Percentiles rank a stretch among this genome's conserved stretches.
These are phyloP conservation scores for Ophonus ardosiacus DNA, from an alignment of 2,888 invertebrate species.

Conservation along the genomic window DNA sequence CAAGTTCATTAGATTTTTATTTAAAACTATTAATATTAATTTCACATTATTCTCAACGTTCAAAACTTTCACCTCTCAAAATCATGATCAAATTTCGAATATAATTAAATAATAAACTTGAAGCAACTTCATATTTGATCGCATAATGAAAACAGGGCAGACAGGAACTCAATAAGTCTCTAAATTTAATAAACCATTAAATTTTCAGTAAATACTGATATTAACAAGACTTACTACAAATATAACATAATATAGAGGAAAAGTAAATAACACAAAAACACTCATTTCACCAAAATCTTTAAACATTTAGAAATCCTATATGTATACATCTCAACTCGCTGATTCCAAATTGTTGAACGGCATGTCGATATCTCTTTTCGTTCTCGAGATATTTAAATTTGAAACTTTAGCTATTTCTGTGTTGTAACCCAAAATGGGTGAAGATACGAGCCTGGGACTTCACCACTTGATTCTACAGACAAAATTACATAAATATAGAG, in stretches of 20 bases:
- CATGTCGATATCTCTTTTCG: too few species aligned
- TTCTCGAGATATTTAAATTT: too few species aligned
- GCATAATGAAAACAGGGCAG: neutral
- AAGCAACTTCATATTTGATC: neutral
- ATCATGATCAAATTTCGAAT: neutral
- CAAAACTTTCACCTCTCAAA: neutral
- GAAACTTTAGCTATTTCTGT: too few species aligned
- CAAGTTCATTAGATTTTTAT: neutral
- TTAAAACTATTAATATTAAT: neutral
- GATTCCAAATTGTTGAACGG: too few species aligned
- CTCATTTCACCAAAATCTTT: too few species aligned
- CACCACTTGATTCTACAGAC: too few species aligned
- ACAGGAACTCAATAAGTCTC: neutral
- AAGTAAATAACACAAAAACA: neutral
- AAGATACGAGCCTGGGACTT: too few species aligned
- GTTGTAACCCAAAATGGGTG: too few species aligned
- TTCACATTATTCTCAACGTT: neutral
- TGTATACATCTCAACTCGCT: too few species aligned
- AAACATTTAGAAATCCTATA: too few species aligned
- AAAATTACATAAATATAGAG: too few species aligned
- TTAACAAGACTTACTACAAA: neutral
- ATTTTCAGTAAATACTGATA: neutral
- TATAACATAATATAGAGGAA: neutral
- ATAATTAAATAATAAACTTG: neutral
- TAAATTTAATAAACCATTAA: neutral